Evolutionary conservation across 2,888 invertebrate species (phyloP), one percentile per base, ranked within the genome.

Genomic region (Colostygia pectinataria): DNA sequence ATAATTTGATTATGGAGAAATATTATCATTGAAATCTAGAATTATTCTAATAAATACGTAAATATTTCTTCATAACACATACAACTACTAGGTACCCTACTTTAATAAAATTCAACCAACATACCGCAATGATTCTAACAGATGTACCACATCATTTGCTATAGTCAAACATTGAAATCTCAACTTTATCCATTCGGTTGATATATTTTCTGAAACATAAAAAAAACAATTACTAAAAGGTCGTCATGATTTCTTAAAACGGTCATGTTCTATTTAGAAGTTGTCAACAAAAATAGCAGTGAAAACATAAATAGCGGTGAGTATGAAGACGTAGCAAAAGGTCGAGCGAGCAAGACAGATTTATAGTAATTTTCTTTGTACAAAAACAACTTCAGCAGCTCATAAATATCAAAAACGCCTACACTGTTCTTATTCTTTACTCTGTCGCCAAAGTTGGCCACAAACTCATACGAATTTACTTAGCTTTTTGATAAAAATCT

Each of bases 141-240:
- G 91, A 55, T 92, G 91, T 64, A 93, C 89, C 53, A 95, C 93
- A 61, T 95, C 95, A 41, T 93, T 87, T 12, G 93, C 88, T 61
- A 95, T 80, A 57, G 93, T 92, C 77, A 97, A 87, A 83, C 94
- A 94, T 62, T 94, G 92, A 85, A 96, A 96, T 68, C 97, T 93
- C 64, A 96, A 88, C 65, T 93, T 92, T 65, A 96, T 84, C 97
- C 97, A 97, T 85, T 93, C 92, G 63, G 92, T 81, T 77, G 96
- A 96, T 69, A 95, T 91, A 70, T 92, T 93, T 79, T 93, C 94
- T 92, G 89, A 40, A 91, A 89, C 54, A 73, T 7, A 42, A 46
- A 15, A 42, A 42, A 18, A 41, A 41, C n/a, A n/a, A 63, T 44
- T 33, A 36, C 10, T 33, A 23, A 33, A 42, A 42, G 41, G 41